Base-by-base conservation (phyloP, 1,140 invertebrate genomes). In the Brachionus koreanus region DNA sequence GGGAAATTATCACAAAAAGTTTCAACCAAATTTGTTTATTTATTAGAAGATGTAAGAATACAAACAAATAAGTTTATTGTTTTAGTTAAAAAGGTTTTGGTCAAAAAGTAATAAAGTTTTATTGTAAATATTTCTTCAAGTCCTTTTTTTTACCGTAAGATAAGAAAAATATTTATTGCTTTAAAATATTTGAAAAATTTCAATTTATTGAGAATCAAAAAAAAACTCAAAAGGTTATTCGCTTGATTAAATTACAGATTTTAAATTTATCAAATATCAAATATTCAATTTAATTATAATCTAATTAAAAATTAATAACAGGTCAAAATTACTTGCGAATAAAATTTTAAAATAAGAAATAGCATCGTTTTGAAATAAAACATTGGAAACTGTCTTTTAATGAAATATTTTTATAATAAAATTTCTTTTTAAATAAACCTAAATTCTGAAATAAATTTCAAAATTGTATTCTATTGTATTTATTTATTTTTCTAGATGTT, bases 171-270 rank as follows among this genome's bases (percentile, higher is more conserved):
- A 57, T 57, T 57, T 57, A 57, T 7, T 23, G 19, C 49, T 16
- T 16, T 16, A 46, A 46, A 12, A 5, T 5, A 49, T 49, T 49
- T 7, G 19, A 57, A 57, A 19, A 57, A 25, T 57, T 57, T 57
- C n/a, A 23, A 25, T 37, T 33, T 65, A 35, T 37, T 35, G 19
- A 33, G 33, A 65, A 6, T 29, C 5, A 33, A 65, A 33, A 13
- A n/a, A 16, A 65, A 37, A 23, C 25, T 23, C 9, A 65, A 65
- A 12, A 57, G 13, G 12, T 65, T 35, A 65, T 39, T 69, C 13
- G 35, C 65, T 23, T 69, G 65, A 69, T 69, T 69, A 16, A 69
- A 69, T 69, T 69, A 19, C 65, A 33, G 33, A 16, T 67, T 67
- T 67, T 33, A 2, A 69, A 33, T n/a, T 65, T 0, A 33, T 65